phyloP scores from a whole-genome alignment of 2,113 vertebrate genomes.

The Chloebia gouldiae region DNA sequence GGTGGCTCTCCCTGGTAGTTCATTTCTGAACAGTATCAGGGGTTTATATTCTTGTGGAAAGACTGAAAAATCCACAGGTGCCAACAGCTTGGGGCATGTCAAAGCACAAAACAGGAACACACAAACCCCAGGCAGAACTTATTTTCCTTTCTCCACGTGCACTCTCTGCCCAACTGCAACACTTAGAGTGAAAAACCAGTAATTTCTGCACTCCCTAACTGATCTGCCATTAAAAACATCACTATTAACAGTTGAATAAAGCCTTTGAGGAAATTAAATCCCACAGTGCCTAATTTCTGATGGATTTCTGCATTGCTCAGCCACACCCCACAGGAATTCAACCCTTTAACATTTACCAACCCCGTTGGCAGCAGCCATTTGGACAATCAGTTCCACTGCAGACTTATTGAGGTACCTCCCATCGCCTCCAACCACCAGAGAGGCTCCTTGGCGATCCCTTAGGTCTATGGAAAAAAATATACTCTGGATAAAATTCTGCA shows the following conservation, averaged over 20 bases:
- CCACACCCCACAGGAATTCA: slow-evolving; percentile 21
- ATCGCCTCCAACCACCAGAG: slow-evolving; percentile 93
- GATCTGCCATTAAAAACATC: neutral
- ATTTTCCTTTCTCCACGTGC: neutral
- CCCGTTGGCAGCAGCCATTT: slow-evolving; percentile 98
- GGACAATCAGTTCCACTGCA: slow-evolving; percentile 89
- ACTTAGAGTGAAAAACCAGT: neutral
- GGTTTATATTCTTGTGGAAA: neutral
- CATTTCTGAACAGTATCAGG: neutral
- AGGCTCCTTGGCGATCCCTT: slow-evolving; percentile 91
- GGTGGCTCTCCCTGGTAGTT: neutral
- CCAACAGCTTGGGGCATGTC: neutral
- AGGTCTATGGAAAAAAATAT: slow-evolving; percentile 94
- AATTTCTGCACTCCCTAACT: neutral
- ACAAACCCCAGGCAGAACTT: neutral
- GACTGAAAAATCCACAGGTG: neutral
- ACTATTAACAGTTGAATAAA: neutral
- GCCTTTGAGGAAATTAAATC: neutral
- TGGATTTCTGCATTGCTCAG: neutral
- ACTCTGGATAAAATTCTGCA: slow-evolving; percentile 96
- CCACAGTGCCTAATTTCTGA: neutral
- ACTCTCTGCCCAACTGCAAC: neutral
- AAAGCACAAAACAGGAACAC: neutral
- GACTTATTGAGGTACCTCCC: slow-evolving; percentile 92
- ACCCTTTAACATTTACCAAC: slow-evolving; percentile 80